These are phyloP conservation scores for Sciurus niger DNA, from an alignment of 2,113 vertebrate species.

Conservation along the genomic window DNA sequence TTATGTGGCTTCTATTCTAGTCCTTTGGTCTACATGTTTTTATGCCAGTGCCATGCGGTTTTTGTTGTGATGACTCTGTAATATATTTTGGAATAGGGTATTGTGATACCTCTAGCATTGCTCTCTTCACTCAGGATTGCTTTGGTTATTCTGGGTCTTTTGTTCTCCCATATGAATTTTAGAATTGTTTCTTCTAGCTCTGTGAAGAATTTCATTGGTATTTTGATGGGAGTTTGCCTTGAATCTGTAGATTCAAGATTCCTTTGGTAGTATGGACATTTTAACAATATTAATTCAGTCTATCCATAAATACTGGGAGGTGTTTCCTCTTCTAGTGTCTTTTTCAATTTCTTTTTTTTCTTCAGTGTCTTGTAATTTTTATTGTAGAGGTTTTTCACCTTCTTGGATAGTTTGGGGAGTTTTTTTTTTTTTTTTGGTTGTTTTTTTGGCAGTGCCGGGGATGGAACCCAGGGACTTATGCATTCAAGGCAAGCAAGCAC, in stretches of 20 bases:
- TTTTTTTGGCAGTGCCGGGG: too few species aligned
- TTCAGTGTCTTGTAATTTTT: background rate
- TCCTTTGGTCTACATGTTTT: background rate
- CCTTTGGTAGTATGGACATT: background rate
- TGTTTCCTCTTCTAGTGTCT: background rate
- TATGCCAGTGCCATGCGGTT: background rate
- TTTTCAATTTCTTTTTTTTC: background rate
- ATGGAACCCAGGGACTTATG: too few species aligned
- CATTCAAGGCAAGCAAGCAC: too few species aligned
- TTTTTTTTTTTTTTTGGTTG: too few species aligned
- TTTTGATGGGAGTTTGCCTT: background rate
- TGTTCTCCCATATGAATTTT: background rate
- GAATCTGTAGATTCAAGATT: background rate
- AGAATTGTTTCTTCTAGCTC: background rate
- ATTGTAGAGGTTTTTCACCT: background rate
- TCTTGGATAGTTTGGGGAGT: background rate
- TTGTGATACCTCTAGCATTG: background rate
- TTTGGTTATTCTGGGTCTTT: background rate
- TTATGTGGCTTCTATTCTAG: background rate
- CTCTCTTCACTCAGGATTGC: background rate
- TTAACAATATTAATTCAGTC: background rate
- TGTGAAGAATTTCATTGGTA: background rate
- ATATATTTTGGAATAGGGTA: background rate
- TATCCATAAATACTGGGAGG: background rate
- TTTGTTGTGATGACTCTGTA: background rate